Evolutionary conservation across 2,113 vertebrate species (phyloP).

Genomic region (Pollachius pollachius): DNA sequence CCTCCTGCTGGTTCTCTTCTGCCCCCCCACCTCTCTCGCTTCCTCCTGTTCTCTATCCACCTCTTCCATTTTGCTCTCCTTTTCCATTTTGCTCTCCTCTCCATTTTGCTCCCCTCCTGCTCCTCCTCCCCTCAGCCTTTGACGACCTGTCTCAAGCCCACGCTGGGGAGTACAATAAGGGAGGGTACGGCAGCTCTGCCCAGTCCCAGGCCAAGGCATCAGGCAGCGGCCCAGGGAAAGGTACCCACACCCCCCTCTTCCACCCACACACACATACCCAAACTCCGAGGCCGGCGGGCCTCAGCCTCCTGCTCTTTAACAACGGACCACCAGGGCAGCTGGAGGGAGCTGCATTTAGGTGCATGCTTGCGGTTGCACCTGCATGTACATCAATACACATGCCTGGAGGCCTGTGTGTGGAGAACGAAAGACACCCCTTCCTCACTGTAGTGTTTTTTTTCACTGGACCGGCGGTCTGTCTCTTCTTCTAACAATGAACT

Average conservation of each 20-base stretch:
- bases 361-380: conserved; percentile 51
- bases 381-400: conserved; percentile 23
- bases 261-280: conserved; percentile 2
- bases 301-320: conserved; percentile 33
- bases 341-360: conserved; percentile 49
- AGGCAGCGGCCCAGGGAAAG: conserved; percentile 90
- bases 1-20: not conserved
- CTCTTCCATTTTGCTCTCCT: conserved; percentile 9
- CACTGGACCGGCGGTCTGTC: conserved; percentile 57
- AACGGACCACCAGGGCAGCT: conserved; percentile 31
- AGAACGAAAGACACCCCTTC: conserved; percentile 34
- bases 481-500: conserved; percentile 52
- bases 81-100: not conserved
- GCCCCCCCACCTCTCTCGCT: not conserved
- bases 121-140: conserved; percentile 78
- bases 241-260: conserved; percentile 62
- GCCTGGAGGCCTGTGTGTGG: conserved; percentile 22
- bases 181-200: conserved; percentile 87
- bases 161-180: conserved; percentile 90
- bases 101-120: conserved; percentile 12
- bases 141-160: conserved; percentile 93
- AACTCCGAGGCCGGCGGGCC: conserved; percentile 24
- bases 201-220: conserved; percentile 91
- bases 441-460: conserved; percentile 55
- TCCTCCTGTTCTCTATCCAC: not conserved